These are phyloP conservation scores for Drosophila emarginata DNA, from an alignment of 2,888 invertebrate genomes.

Conservation along the genomic window DNA sequence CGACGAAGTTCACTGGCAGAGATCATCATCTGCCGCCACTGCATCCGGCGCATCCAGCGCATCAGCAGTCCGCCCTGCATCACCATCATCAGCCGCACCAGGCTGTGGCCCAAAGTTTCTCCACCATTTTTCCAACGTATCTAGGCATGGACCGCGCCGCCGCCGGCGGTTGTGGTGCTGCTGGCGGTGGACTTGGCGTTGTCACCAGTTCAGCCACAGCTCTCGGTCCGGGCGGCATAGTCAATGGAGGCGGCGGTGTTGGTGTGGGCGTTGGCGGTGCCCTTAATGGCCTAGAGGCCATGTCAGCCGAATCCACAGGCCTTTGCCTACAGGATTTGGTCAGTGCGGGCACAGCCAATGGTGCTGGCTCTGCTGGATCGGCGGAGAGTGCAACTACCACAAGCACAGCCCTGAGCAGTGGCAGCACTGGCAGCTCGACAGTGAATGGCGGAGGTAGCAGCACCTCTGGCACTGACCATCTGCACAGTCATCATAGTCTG, in stretches of 20 bases:
- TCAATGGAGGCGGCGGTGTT: conserved; percentile 62
- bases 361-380: conserved; percentile 78
- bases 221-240: conserved; percentile 72
- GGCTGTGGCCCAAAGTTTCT: conserved; percentile 81
- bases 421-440: conserved; percentile 79
- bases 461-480: conserved; percentile 71
- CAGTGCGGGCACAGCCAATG: conserved; percentile 83
- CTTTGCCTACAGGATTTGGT: conserved; percentile 88
- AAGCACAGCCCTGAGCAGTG: conserved; percentile 78
- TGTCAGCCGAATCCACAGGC: conserved; percentile 85
- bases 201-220: conserved; percentile 68
- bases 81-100: conserved; percentile 81
- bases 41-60: conserved; percentile 75
- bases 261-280: conserved; percentile 58
- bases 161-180: conserved; percentile 71
- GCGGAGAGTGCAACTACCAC: conserved; percentile 79
- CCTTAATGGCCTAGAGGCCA: conserved; percentile 83
- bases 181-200: conserved; percentile 69
- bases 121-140: conserved; percentile 82
- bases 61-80: conserved; percentile 77
- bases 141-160: conserved; percentile 81
- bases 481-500: conserved; percentile 83
- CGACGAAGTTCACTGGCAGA: conserved; percentile 82
- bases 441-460: conserved; percentile 78
- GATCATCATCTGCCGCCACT: conserved; percentile 80